Base-by-base conservation (phyloP, 2,113 vertebrate species). In the Ibidorhyncha struthersii region DNA sequence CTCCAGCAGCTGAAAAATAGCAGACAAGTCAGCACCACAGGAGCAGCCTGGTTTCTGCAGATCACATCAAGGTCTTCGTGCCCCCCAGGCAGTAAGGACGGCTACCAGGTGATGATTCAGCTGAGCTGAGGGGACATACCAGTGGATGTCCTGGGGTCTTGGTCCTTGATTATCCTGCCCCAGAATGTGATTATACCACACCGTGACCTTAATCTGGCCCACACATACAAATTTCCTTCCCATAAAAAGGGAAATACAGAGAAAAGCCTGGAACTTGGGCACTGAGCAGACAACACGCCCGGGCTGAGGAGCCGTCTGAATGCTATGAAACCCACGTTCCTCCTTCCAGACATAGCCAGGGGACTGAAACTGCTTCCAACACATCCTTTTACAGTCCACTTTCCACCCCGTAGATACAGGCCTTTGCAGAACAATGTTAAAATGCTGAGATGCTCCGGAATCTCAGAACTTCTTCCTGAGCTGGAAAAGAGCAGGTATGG, bases 1-100 rank as follows among this genome's bases (percentile, higher is more conserved):
- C 87, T 94, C 70, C 59, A 95, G 84, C 89, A 80, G 93, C 91
- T 90, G 88, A 89, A 94, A 94, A 96, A 91, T 69, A 62, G 82
- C 52, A 71, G 84, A 47, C n/a, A 89, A 97, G 81, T 77, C 96
- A 97, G 86, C 86, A 30, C 58, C 49, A 22, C 34, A 16, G 91
- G 70, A 82, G 77, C 86, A 92, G 93, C 74, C 81, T 70, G 45
- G 25, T 77, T 96, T 85, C 93, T 77, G 86, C 89, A 91, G 43
- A 66, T 61, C 80, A 49, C 81, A 84, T 61, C 80, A 41, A 76
- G 86, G 70, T 45, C 71, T 93, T 38, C 14, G 19, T 82, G 47
- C 61, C 79, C 32, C 61, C 12, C 22, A 13, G 56, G 93, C 80
- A 58, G 7, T 9, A 34, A 30, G 47, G 41, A 53, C 53, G 80